Evolutionary conservation across 1,140 invertebrate species (phyloP).

Genomic region (Cyclina sinensis): DNA sequence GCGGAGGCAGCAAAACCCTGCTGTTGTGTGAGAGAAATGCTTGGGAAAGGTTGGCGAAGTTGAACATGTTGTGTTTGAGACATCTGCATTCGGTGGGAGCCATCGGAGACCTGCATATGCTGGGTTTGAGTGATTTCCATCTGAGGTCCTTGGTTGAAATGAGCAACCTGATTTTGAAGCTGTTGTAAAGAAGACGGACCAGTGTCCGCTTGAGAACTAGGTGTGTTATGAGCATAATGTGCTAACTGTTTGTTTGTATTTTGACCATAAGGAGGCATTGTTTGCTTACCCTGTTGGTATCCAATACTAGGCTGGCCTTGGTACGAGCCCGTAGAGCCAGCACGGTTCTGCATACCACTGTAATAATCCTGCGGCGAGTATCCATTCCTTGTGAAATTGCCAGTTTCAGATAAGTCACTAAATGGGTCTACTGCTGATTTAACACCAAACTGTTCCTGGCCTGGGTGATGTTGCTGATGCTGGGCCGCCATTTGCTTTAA

Average conservation of each 20-base stretch:
- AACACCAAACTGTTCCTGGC: conserved; percentile 51
- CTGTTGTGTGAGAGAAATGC: conserved; percentile 93
- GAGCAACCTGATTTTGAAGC: conserved; percentile 85
- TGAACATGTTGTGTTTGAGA: conserved; percentile 95
- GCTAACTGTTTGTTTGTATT: conserved; percentile 82
- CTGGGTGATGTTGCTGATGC: conserved; percentile 93
- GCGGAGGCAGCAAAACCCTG: conserved; percentile 86
- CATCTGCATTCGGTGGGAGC: conserved; percentile 89
- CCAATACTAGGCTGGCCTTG: conserved; percentile 25
- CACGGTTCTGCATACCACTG: conserved; percentile 42
- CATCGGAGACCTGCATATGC: conserved; percentile 84
- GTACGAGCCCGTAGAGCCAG: conserved; percentile 42
- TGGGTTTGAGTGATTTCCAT: conserved; percentile 84
- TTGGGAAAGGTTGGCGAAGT: conserved; percentile 88
- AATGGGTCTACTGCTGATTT: conserved; percentile 67
- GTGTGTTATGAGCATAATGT: conserved; percentile 78
- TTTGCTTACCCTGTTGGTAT: conserved; percentile 50
- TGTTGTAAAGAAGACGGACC: conserved; percentile 83
- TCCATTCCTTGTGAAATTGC: conserved; percentile 53
- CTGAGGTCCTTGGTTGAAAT: conserved; percentile 81
- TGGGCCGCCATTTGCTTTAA: conserved; percentile 98
- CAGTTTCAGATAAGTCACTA: conserved; percentile 64
- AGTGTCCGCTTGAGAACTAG: conserved; percentile 63
- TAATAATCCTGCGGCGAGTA: conserved; percentile 66
- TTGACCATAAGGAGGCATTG: conserved; percentile 38